phyloP scores from a whole-genome alignment of 2,113 vertebrate genomes.

The Shinisaurus crocodilurus region DNA sequence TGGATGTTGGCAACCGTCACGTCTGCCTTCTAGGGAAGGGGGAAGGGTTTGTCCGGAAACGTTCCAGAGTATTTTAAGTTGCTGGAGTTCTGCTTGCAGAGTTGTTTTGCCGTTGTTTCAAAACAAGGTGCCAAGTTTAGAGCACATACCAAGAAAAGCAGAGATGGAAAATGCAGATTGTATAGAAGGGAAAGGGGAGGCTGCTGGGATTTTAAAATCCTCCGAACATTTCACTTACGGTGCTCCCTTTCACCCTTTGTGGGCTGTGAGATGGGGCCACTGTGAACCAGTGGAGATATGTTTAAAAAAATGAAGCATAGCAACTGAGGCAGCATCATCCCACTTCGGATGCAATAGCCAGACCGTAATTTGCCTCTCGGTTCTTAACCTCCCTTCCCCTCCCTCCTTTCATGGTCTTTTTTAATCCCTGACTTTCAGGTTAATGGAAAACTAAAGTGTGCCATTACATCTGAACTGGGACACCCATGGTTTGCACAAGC shows the following conservation, averaged over 20 bases:
- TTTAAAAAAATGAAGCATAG: background rate
- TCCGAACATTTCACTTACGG: background rate
- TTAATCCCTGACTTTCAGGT: background rate
- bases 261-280: too few species aligned
- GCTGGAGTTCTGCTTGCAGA: background rate
- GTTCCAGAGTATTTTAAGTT: background rate
- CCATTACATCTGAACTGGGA: background rate
- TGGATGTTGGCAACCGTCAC: background rate
- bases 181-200: background rate
- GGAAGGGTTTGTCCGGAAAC: background rate
- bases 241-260: background rate
- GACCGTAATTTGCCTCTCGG: background rate
- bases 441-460: background rate
- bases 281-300: too few species aligned
- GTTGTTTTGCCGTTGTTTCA: background rate
- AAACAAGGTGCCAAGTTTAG: constrained; percentile 13
- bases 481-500: background rate
- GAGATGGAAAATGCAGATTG: constrained; percentile 15
- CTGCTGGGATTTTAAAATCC: background rate
- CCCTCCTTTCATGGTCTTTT: background rate
- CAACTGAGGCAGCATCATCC: background rate
- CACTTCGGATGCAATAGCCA: background rate
- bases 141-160: constrained; percentile 9
- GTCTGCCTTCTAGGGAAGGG: background rate
- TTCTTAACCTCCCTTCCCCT: background rate